Percentiles rank a stretch among this genome's conserved stretches.
phyloP scores from a whole-genome alignment of 2,888 invertebrate genomes.

The Chymomyza fuscimana region DNA sequence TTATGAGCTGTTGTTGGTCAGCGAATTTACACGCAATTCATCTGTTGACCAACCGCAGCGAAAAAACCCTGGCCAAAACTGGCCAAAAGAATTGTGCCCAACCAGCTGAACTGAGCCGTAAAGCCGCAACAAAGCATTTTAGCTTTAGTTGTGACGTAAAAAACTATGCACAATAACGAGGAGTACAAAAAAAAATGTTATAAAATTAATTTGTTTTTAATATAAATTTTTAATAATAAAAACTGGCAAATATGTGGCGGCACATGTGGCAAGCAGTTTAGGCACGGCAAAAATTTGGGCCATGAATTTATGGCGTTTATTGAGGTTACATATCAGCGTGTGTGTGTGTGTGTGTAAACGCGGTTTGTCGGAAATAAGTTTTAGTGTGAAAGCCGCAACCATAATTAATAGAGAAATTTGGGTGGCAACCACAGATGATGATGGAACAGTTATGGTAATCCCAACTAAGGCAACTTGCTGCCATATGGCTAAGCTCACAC shows the following conservation, averaged over 20 bases:
- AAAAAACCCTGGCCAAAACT: not conserved
- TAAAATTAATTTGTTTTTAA: conserved; percentile 2
- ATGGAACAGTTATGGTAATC: conserved; percentile 10
- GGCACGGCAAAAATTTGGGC: not conserved
- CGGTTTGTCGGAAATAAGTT: not conserved
- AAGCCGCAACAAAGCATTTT: conserved; percentile 12
- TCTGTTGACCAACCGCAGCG: not conserved
- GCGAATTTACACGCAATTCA: not conserved
- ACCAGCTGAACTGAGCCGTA: conserved; percentile 18
- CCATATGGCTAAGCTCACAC: conserved; percentile 6
- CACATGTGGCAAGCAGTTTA: conserved; percentile 5
- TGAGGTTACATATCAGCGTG: conserved; percentile 2
- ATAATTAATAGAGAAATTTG: conserved; percentile 35
- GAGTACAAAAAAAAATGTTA: not conserved
- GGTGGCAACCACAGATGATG: not conserved
- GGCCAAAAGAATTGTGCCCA: conserved; percentile 4
- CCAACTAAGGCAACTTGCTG: conserved; percentile 26
- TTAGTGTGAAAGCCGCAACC: conserved; percentile 36
- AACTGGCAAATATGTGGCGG: conserved; percentile 1
- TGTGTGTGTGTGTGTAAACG: conserved; percentile 3
- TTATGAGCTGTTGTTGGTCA: not conserved
- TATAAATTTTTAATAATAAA: conserved; percentile 11
- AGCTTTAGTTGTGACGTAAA: not conserved
- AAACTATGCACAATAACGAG: not conserved
- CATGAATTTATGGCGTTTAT: conserved; percentile 29